Evolutionary conservation across 2,888 invertebrate species (phyloP).

Genomic region (Polia nebulosa): DNA sequence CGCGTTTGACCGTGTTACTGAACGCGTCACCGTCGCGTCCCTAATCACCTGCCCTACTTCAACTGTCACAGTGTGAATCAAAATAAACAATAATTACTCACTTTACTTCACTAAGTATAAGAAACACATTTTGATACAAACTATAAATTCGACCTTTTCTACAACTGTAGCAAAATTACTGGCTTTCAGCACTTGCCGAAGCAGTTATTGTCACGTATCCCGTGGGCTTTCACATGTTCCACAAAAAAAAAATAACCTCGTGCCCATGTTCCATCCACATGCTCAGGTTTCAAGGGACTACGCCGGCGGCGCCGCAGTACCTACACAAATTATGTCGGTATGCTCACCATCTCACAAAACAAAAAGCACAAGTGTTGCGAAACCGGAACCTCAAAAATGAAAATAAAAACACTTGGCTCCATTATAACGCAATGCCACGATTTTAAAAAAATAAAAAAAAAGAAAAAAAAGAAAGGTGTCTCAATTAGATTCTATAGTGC

Average conservation of each 20-base stretch:
- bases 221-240: constrained; percentile 12
- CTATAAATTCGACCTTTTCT: not conserved
- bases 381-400: constrained; percentile 53
- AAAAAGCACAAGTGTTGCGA: constrained; percentile 49
- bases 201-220: not conserved
- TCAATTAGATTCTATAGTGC: too few relatives aligned
- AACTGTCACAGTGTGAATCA: constrained; percentile 38
- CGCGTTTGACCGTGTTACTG: constrained; percentile 67
- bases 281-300: constrained; percentile 31
- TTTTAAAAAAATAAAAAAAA: too few relatives aligned
- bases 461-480: too few relatives aligned
- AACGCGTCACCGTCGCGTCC: constrained; percentile 48
- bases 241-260: constrained; percentile 31
- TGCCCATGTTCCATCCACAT: constrained; percentile 26
- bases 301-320: constrained; percentile 37
- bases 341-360: constrained; percentile 48
- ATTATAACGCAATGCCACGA: constrained; percentile 43
- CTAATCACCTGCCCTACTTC: constrained; percentile 54
- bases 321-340: constrained; percentile 46
- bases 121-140: constrained; percentile 5
- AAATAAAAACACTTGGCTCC: constrained; percentile 40
- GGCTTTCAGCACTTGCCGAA: not conserved
- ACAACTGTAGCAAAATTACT: not conserved
- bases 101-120: constrained; percentile 11
- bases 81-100: constrained; percentile 31